A percentile compares a stretch with the other conserved stretches of the same genome.
phyloP scores from a whole-genome alignment of 2,888 invertebrate genomes.

The Phalera bucephala region DNA sequence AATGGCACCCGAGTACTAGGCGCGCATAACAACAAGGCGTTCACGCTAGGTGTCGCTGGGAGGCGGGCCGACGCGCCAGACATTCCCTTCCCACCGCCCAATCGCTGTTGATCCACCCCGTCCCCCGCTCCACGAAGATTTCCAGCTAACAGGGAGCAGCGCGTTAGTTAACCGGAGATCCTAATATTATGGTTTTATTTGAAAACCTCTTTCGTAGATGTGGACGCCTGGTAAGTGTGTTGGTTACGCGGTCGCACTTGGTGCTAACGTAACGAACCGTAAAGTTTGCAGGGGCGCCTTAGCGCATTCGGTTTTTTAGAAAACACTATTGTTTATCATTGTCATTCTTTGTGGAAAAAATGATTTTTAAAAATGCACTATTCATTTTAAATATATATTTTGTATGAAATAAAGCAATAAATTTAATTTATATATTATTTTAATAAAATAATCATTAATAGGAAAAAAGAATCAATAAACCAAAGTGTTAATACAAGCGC shows the following conservation, averaged over 20 bases:
- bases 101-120: conserved; percentile 64
- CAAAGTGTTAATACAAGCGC: conserved; percentile 31
- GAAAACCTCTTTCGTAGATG: conserved; percentile 46
- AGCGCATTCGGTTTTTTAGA: not conserved
- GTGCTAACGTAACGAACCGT: conserved; percentile 22
- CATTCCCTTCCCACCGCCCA: conserved; percentile 74
- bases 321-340: not conserved
- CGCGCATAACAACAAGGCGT: conserved; percentile 73
- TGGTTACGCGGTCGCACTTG: conserved; percentile 36
- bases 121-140: conserved; percentile 42
- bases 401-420: too few species aligned
- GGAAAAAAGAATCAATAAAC: too few species aligned
- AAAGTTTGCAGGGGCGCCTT: conserved; percentile 20
- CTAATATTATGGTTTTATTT: conserved; percentile 44
- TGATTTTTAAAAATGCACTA: too few species aligned
- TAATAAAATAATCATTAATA: too few species aligned
- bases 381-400: too few species aligned
- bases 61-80: conserved; percentile 74
- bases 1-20: conserved; percentile 67
- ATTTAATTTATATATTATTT: too few species aligned
- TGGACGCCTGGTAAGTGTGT: conserved; percentile 65
- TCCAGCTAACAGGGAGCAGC: conserved; percentile 42
- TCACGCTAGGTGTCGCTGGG: conserved; percentile 64
- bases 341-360: too few species aligned
- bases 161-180: conserved; percentile 45